Base-by-base conservation (phyloP, 1,140 invertebrate genomes). In the Spodoptera litura region DNA sequence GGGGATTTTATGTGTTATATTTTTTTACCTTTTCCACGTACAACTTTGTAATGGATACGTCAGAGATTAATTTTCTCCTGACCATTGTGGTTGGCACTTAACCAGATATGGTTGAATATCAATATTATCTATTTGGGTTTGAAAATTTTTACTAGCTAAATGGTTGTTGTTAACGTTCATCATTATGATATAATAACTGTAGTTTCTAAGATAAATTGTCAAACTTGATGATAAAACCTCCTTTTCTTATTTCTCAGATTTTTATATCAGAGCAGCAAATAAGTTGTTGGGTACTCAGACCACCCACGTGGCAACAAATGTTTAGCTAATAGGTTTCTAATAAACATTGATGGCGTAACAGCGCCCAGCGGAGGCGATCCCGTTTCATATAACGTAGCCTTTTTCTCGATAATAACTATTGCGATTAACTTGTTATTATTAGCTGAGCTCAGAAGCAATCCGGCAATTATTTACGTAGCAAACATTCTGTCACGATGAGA, bases 401-500 rank as follows among this genome's bases (percentile, higher is more conserved):
- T 85, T 83, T 86, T 80, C 84, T 81, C 70, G 59, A 84, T 86
- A 88, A 86, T 88, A 91, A 88, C 85, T 87, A 86, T 87, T 78
- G 77, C 80, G 83, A 87, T 87, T 85, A 86, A 87, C 85, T 88
- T 85, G 81, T 89, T 89, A 89, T 85, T 86, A 85, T 83, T 87
- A 83, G 84, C 85, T 83, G 81, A 85, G 80, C 84, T 82, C 86
- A 85, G 81, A 85, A 86, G 84, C 82, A 87, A 88, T 86, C 80
- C 80, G 78, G 84, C 86, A 84, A 91, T 89, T 89, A 91, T 91
- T 91, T 90, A 89, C 83, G 85, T 83, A 87, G 83, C 83, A 87
- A 91, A 88, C 83, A 89, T 89, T 89, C 78, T 87, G 88, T 89
- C 85, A 83, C 74, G 87, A 90, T 85, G 85, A 87, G 83, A 89